Conservation (phyloP, 2,113 vertebrate genomes). For the zebrafish (Danio rerio) region DNA sequence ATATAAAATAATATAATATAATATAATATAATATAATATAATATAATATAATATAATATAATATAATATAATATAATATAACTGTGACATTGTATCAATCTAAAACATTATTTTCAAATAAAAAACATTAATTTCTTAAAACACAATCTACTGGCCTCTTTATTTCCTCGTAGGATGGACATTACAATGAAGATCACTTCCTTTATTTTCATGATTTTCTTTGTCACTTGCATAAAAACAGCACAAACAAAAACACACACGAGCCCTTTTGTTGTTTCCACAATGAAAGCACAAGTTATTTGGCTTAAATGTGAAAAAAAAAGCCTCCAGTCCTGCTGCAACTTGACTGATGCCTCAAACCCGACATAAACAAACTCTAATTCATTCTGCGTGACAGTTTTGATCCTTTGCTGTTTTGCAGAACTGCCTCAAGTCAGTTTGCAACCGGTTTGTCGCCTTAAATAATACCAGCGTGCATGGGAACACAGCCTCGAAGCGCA, state of each 20-base stretch:
- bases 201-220: not conserved
- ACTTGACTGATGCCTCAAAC: not conserved
- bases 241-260: not conserved
- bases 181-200: not conserved
- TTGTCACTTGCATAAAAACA: not conserved
- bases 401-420: not conserved
- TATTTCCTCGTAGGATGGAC: too few relatives aligned
- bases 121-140: too few relatives aligned
- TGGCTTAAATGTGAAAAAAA: not conserved
- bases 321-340: not conserved
- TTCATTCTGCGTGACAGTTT: not conserved
- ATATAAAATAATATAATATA: too few relatives aligned
- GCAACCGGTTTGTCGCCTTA: slow-evolving; percentile 17
- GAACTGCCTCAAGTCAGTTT: slow-evolving; percentile 25
- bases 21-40: too few relatives aligned
- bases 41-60: too few relatives aligned
- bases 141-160: too few relatives aligned
- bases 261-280: not conserved
- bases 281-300: not conserved
- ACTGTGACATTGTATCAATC: not conserved
- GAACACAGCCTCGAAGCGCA: not conserved
- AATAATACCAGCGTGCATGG: not conserved
- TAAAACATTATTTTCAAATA: not conserved
- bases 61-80: not conserved
- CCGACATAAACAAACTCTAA: slow-evolving; percentile 19